Evolutionary conservation across 1,140 invertebrate genomes (phyloP).

Genomic region (Doryteuthis pealeii): DNA sequence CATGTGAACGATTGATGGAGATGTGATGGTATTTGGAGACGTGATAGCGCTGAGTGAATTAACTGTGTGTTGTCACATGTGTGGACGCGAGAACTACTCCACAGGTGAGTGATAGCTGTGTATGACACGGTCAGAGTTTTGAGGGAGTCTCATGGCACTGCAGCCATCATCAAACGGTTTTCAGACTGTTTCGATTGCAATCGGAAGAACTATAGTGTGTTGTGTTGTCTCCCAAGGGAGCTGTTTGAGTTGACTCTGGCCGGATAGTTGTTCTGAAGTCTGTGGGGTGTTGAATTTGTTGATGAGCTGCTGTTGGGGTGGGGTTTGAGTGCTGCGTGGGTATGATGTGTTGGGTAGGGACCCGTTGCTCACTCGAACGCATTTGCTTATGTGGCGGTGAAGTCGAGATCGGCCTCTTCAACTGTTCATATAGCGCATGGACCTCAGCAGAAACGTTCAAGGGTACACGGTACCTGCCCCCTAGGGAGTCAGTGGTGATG

Average conservation of each 20-base stretch:
- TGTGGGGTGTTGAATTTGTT: background rate
- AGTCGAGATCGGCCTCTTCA: background rate
- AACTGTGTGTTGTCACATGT: background rate
- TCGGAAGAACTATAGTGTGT: background rate
- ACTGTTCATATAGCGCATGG: constrained; percentile 23
- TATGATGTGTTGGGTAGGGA: background rate
- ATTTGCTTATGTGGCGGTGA: background rate
- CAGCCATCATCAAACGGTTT: background rate
- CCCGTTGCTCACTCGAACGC: background rate
- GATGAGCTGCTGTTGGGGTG: background rate
- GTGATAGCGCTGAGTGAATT: background rate
- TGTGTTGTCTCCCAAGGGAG: background rate
- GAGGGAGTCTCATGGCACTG: background rate
- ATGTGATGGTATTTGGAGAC: background rate
- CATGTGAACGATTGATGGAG: background rate
- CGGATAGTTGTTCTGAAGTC: background rate
- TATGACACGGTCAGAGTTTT: background rate
- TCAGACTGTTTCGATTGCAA: constrained; percentile 9
- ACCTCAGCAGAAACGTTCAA: constrained; percentile 77
- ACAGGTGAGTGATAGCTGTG: background rate
- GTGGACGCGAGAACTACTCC: background rate
- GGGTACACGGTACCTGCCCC: constrained; percentile 81
- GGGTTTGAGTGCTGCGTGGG: background rate
- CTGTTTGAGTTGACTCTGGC: background rate
- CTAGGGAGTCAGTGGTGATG: constrained; percentile 73